Percentiles rank a stretch among this genome's conserved stretches.
These are phyloP conservation scores for Fragum sueziense DNA, from an alignment of 2,888 invertebrate genomes.

Conservation along the genomic window DNA sequence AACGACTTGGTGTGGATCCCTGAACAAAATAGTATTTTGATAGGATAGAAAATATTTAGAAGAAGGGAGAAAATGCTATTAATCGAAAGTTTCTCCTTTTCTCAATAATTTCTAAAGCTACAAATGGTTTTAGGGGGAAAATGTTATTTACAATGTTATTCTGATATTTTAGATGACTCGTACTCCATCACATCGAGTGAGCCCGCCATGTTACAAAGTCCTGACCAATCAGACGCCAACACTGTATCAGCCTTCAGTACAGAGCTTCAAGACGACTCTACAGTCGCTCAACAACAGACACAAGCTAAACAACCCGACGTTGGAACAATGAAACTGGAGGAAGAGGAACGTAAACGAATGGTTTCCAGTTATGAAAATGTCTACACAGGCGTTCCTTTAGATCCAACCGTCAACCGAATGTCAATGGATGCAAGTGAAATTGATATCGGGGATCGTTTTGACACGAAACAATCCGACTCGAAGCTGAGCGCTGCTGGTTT, in stretches of 20 bases:
- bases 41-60: neutral
- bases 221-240: constrained; percentile 78
- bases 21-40: too few relatives aligned
- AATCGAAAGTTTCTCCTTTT: too few relatives aligned
- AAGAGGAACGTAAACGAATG: constrained; percentile 57
- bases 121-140: too few relatives aligned
- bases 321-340: constrained; percentile 48
- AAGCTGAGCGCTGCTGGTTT: constrained; percentile 67
- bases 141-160: too few relatives aligned
- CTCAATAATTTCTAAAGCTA: too few relatives aligned
- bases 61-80: neutral
- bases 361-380: constrained; percentile 74
- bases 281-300: constrained; percentile 46
- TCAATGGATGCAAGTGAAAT: constrained; percentile 69
- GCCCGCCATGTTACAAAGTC: constrained; percentile 75
- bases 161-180: constrained; percentile 45
- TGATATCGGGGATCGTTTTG: constrained; percentile 78
- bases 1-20: too few relatives aligned
- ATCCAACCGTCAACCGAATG: constrained; percentile 66
- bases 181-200: constrained; percentile 69
- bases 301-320: constrained; percentile 59
- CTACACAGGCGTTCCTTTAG: constrained; percentile 69
- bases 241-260: constrained; percentile 70
- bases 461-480: constrained; percentile 72
- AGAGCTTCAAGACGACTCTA: constrained; percentile 60